A percentile compares a stretch with the other conserved stretches of the same genome.
Conservation (phyloP, 2,797 vertebrate genomes). For the Phataginus tricuspis region DNA sequence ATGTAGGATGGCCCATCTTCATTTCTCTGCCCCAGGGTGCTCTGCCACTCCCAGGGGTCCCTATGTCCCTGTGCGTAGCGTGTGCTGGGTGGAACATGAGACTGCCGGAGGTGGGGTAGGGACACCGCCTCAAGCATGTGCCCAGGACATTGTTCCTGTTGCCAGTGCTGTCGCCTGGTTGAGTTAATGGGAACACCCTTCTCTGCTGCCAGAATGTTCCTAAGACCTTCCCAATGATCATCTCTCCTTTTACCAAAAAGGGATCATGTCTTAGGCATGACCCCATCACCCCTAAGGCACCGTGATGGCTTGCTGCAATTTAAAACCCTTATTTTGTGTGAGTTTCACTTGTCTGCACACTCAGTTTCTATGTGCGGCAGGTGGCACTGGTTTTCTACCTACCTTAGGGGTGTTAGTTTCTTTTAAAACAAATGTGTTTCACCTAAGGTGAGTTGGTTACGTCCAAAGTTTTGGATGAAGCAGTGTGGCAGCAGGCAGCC, state of each 20-base stretch:
- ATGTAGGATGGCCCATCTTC: accelerated
- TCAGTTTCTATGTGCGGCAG: accelerated
- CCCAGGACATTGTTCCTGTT: accelerated
- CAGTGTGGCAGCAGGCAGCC: too few species aligned
- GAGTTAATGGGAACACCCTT: accelerated
- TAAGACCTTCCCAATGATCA: too few species aligned
- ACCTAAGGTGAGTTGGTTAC: accelerated
- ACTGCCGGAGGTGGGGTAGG: accelerated
- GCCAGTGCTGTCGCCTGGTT: accelerated
- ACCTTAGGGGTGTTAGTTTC: accelerated
- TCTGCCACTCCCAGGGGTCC: accelerated
- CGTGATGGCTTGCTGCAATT: accelerated
- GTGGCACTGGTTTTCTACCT: accelerated
- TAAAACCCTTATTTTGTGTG: neutral
- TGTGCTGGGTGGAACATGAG: neutral
- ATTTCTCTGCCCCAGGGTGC: too few species aligned
- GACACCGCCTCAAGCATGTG: accelerated
- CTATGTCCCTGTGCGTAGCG: accelerated
- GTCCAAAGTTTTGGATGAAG: neutral
- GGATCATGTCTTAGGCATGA: neutral
- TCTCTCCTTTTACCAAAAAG: neutral
- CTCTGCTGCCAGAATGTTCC: accelerated
- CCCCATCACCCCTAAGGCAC: accelerated
- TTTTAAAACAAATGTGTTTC: neutral
- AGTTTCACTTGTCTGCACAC: accelerated